These are phyloP conservation scores for Griposia aprilina DNA, from an alignment of 2,888 invertebrate species.

Conservation along the genomic window DNA sequence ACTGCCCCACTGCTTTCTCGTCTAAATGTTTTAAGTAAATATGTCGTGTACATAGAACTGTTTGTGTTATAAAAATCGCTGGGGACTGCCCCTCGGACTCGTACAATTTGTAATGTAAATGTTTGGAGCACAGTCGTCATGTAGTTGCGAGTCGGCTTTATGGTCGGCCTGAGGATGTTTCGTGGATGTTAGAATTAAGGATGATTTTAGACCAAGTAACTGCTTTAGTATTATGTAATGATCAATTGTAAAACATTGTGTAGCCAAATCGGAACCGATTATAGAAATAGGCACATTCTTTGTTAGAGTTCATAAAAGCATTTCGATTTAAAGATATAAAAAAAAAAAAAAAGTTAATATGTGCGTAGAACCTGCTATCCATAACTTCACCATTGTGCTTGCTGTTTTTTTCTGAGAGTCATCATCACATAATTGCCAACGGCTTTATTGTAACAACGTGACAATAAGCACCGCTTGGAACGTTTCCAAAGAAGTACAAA, in stretches of 20 bases:
- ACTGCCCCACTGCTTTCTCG: conserved; percentile 3
- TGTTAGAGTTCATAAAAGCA: not conserved
- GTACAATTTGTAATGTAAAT: conserved; percentile 79
- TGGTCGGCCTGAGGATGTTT: conserved; percentile 14
- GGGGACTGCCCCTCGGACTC: conserved; percentile 72
- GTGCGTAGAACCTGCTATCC: not conserved
- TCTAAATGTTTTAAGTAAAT: conserved; percentile 56
- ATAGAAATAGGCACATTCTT: not conserved
- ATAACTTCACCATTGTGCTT: not conserved
- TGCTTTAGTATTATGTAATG: not conserved
- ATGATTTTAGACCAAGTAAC: not conserved
- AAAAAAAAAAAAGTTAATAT: no score
- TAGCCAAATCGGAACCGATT: not conserved
- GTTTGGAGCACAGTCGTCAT: conserved; percentile 49
- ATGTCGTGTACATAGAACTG: conserved; percentile 31
- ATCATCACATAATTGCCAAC: not conserved
- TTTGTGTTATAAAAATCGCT: conserved; percentile 66
- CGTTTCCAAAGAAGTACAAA: conserved; percentile 12
- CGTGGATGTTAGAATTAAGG: conserved; percentile 23
- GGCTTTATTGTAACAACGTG: not conserved
- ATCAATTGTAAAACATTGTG: not conserved
- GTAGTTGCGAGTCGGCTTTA: conserved; percentile 44
- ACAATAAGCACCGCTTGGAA: not conserved
- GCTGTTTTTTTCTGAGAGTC: not conserved
- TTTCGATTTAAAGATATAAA: no score